Base-by-base conservation (phyloP, 2,888 invertebrate species). In the Salticus scenicus region DNA sequence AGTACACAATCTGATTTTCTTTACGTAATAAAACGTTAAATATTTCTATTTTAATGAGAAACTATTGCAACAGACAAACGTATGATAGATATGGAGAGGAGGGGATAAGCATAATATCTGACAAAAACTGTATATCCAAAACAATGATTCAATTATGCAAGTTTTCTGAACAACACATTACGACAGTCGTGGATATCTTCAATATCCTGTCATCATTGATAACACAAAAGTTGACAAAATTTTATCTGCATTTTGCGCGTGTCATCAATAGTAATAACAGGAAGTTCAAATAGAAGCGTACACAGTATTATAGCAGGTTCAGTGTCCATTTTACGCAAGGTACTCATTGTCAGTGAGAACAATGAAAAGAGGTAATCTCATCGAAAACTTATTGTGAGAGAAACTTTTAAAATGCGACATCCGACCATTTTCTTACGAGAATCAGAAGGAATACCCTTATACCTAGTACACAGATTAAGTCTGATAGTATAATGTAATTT, bases 191-290 rank as follows among this genome's bases (percentile, higher is more conserved):
- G 66, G 30, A 66, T 37, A 72, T 10, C 75, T 69, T n/a, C n/a
- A n/a, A 74, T 80, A 67, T 37, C 33, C 24, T 17, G 30, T 33
- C 17, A 71, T 37, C 33, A n/a, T 10, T 24, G 37, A 37, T 69
- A 37, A 37, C 17, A 57, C 24, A 57, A 10, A 4, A 12, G 0
- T 69, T 41, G 4, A 41, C 64, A 64, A 75, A 82, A 76, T 71
- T 71, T 47, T 71, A 77, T 77, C 73, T 66, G 83, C 77, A 67
- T 72, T 37, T 42, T 67, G 71, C 73, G 83, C 83, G 77, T 84
- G 77, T 84, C 83, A 84, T 84, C 83, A 77, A 69, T 72, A 73
- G 83, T 84, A 84, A 84, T 84, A 84, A 77, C 83, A 84, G 83
- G 83, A 84, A 84, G 83, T 73, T 51, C 66, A 64, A 66, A 73